Conservation (phyloP, 2,113 vertebrate genomes). For the Callocephalon fimbriatum region DNA sequence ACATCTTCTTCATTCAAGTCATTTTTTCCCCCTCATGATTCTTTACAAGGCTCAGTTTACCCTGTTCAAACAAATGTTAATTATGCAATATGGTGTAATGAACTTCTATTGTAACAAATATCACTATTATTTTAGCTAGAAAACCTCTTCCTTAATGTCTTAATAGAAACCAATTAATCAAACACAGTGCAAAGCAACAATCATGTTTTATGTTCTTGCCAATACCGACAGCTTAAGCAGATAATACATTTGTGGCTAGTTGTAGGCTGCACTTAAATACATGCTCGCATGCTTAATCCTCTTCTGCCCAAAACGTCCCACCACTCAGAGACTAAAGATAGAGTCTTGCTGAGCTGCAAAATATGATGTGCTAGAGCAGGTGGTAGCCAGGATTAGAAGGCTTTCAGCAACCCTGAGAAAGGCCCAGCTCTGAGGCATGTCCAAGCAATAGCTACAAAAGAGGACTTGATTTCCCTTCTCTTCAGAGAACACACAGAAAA, state of each 20-base stretch:
- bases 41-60: neutral
- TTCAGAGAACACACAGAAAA: conserved; percentile 3
- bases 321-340: conserved; percentile 39
- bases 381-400: conserved; percentile 21
- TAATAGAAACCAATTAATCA: conserved; percentile 48
- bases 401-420: neutral
- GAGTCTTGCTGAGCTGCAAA: neutral
- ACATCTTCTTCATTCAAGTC: neutral
- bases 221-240: neutral
- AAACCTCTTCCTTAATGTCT: conserved; percentile 24
- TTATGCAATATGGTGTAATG: neutral
- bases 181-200: neutral
- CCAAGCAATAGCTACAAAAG: neutral
- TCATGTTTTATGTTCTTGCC: neutral
- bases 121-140: conserved; percentile 42
- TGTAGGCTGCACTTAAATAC: neutral
- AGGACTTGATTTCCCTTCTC: neutral
- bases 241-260: neutral
- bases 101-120: conserved; percentile 28
- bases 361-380: neutral
- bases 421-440: neutral
- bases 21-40: neutral
- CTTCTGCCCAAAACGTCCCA: conserved; percentile 5
- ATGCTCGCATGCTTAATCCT: conserved; percentile 21
- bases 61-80: conserved; percentile 30